Evolutionary conservation across 2,797 vertebrate genomes (phyloP).

Genomic region (Anabas testudineus): DNA sequence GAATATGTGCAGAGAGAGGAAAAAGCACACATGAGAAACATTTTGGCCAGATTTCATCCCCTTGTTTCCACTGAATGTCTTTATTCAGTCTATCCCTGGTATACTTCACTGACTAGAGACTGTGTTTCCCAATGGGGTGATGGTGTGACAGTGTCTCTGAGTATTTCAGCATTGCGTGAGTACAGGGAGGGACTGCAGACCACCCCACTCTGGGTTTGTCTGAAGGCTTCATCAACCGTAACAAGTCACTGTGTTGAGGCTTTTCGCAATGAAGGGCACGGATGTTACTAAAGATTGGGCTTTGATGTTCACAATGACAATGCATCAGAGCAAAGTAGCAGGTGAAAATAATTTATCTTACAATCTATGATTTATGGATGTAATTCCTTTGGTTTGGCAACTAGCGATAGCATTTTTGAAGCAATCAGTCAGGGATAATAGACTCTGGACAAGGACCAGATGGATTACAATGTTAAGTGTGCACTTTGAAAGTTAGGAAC

Average conservation of each 20-base stretch:
- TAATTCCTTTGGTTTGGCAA: slow-evolving; percentile 47
- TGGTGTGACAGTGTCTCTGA: slow-evolving; percentile 25
- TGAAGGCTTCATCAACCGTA: slow-evolving; percentile 51
- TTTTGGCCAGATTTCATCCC: slow-evolving; percentile 16
- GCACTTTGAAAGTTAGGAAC: slow-evolving; percentile 4
- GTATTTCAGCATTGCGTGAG: slow-evolving; percentile 37
- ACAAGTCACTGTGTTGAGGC: slow-evolving; percentile 17
- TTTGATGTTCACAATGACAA: slow-evolving; percentile 51
- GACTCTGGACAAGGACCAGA: slow-evolving; percentile 22
- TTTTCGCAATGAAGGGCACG: slow-evolving; percentile 35
- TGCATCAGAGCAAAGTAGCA: slow-evolving; percentile 54
- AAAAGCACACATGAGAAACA: slow-evolving; percentile 17
- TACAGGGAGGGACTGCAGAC: slow-evolving; percentile 32
- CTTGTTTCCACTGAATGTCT: slow-evolving; percentile 6
- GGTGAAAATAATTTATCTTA: slow-evolving; percentile 63
- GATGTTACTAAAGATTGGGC: slow-evolving; percentile 35
- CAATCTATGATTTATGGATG: slow-evolving; percentile 49
- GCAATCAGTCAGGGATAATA: slow-evolving; percentile 30
- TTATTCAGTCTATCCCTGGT: slow-evolving; percentile 20
- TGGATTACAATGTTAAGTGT: slow-evolving; percentile 14
- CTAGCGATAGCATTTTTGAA: slow-evolving; percentile 24
- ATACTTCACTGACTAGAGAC: slow-evolving; percentile 24
- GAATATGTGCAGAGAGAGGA: slow-evolving; percentile 37
- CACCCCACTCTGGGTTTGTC: slow-evolving; percentile 29
- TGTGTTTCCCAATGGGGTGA: slow-evolving; percentile 15